phyloP scores from a whole-genome alignment of 2,888 invertebrate genomes.

The Hydroisotoma schaefferi region DNA sequence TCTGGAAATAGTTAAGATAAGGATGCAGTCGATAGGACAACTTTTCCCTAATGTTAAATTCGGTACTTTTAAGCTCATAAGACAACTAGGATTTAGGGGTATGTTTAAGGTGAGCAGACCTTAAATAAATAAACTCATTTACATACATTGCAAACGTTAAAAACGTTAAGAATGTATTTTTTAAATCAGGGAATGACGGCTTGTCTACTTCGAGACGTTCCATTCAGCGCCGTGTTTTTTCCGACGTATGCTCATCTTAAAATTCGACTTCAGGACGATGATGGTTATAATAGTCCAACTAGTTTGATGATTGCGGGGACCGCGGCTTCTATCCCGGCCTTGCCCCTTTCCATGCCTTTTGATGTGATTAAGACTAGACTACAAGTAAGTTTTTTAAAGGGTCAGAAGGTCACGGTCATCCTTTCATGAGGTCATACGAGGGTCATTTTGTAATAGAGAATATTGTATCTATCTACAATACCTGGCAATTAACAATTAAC shows the following conservation, averaged over 20 bases:
- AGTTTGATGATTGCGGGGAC: constrained; percentile 54
- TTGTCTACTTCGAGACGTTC: constrained; percentile 61
- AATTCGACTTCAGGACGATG: constrained; percentile 56
- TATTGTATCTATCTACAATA: not conserved
- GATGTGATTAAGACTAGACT: constrained; percentile 60
- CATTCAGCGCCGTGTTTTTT: constrained; percentile 60
- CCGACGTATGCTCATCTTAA: constrained; percentile 61
- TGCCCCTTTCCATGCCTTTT: constrained; percentile 61
- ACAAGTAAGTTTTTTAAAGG: constrained; percentile 43
- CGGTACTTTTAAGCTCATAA: constrained; percentile 56
- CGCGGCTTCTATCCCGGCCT: constrained; percentile 52
- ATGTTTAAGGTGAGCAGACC: constrained; percentile 57
- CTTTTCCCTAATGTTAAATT: constrained; percentile 53
- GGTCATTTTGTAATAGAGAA: not conserved
- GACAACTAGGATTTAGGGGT: constrained; percentile 59
- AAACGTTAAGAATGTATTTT: too few species aligned
- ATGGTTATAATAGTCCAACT: constrained; percentile 56
- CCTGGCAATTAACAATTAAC: too few species aligned
- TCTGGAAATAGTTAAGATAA: constrained; percentile 62
- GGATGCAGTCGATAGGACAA: constrained; percentile 61
- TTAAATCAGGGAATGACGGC: constrained; percentile 59
- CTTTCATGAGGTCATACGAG: not conserved
- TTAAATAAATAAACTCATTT: not conserved
- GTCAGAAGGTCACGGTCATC: not conserved
- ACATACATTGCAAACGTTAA: too few species aligned